Conservation (phyloP, 2,113 vertebrate species). For the Lasiurus borealis region DNA sequence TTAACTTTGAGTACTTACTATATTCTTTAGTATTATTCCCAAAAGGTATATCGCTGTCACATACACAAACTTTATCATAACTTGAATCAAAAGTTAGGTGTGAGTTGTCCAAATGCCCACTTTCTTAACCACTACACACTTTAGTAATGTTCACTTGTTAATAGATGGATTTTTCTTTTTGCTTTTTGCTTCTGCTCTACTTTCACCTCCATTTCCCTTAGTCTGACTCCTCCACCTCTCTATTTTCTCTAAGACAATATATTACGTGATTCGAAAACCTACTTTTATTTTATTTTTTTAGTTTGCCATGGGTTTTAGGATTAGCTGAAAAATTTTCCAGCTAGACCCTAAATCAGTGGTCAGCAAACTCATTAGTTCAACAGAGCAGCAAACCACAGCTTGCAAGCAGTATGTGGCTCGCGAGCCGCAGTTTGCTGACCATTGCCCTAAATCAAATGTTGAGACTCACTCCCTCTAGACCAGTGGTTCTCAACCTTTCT, state of each 20-base stretch:
- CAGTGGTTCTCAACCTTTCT: too few relatives aligned
- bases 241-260: not conserved
- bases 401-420: too few relatives aligned
- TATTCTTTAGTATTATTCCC: not conserved
- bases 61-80: not conserved
- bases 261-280: not conserved
- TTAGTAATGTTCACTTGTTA: not conserved
- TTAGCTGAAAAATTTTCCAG: not conserved
- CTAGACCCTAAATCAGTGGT: not conserved
- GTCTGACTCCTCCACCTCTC: too few relatives aligned
- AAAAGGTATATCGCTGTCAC: not conserved
- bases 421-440: too few relatives aligned
- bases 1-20: not conserved
- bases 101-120: not conserved
- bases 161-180: not conserved
- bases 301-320: not conserved
- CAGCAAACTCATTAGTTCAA: too few relatives aligned
- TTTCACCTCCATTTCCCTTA: not conserved
- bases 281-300: not conserved
- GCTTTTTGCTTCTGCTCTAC: not conserved
- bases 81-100: not conserved
- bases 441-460: not conserved
- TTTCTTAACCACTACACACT: not conserved
- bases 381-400: too few relatives aligned
- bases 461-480: not conserved